A percentile compares a stretch with the other conserved stretches of the same genome.
These are phyloP conservation scores for Yponomeuta cagnagella DNA, from an alignment of 2,888 invertebrate genomes.

Conservation along the genomic window DNA sequence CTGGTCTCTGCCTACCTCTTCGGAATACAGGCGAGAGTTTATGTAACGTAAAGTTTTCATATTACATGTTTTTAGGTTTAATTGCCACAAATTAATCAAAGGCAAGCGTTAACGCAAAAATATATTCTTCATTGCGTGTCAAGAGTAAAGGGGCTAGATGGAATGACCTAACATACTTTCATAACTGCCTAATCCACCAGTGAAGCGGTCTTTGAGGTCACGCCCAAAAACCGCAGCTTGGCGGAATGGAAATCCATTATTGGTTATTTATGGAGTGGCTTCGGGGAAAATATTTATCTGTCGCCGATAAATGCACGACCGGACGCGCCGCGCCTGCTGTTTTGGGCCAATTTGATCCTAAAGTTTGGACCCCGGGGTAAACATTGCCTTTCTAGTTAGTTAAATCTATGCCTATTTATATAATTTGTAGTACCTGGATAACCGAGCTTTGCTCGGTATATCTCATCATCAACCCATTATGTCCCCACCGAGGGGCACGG, in stretches of 20 bases:
- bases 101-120: too few species aligned
- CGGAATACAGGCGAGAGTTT: too few species aligned
- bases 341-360: background rate
- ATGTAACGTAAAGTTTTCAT: too few species aligned
- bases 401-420: too few species aligned
- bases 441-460: too few species aligned
- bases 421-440: too few species aligned
- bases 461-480: too few species aligned
- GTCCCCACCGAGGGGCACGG: too few species aligned
- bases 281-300: conserved; percentile 70
- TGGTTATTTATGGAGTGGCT: conserved; percentile 67
- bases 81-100: too few species aligned
- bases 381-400: background rate
- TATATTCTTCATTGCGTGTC: background rate
- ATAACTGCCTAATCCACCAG: background rate
- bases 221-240: background rate
- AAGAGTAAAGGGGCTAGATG: background rate
- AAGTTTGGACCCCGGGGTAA: background rate
- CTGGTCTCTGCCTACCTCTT: too few species aligned
- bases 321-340: conserved; percentile 33
- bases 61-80: too few species aligned
- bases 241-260: conserved; percentile 65
- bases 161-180: background rate
- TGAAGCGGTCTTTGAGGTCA: background rate
- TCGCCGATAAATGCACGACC: conserved; percentile 49